A percentile compares a stretch with the other conserved stretches of the same genome.
phyloP scores from a whole-genome alignment of 2,797 vertebrate species.

The Mallotus villosus region DNA sequence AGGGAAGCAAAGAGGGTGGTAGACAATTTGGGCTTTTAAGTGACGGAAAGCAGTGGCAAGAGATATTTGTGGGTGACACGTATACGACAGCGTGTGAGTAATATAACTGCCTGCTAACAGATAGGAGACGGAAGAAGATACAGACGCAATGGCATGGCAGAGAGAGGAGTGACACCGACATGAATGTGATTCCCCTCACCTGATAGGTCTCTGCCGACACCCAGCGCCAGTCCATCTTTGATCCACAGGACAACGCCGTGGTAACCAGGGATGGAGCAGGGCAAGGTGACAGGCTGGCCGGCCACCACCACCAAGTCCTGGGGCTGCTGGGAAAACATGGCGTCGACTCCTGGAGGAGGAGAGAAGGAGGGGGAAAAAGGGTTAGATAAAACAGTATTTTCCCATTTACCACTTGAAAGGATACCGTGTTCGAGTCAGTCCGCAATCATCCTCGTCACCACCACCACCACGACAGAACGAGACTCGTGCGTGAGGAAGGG shows the following conservation, averaged over 20 bases:
- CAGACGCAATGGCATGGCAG: slow-evolving; percentile 1
- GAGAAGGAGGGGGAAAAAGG: neutral
- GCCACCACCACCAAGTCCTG: slow-evolving; percentile 96
- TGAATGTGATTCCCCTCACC: slow-evolving; percentile 72
- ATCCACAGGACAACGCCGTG: slow-evolving; percentile 96
- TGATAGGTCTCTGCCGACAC: slow-evolving; percentile 92
- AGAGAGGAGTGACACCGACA: slow-evolving; percentile 1
- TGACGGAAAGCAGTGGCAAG: slow-evolving; percentile 24
- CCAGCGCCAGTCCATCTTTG: slow-evolving; percentile 93
- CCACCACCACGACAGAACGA: slow-evolving; percentile 21
- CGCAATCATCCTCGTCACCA: neutral
- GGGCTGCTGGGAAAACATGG: slow-evolving; percentile 95
- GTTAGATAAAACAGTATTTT: slow-evolving; percentile 1
- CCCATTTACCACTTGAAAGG: neutral
- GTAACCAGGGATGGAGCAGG: slow-evolving; percentile 91
- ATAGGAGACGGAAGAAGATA: neutral
- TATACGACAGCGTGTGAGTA: slow-evolving; percentile 34
- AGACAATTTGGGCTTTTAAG: slow-evolving; percentile 28
- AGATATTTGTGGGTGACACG: slow-evolving; percentile 37
- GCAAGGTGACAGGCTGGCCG: slow-evolving; percentile 89
- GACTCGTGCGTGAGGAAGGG: slow-evolving; percentile 41
- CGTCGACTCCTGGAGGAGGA: slow-evolving; percentile 74
- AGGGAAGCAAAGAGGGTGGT: slow-evolving; percentile 22
- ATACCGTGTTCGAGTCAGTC: neutral
- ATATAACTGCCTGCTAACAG: slow-evolving; percentile 6